A percentile compares a stretch with the other conserved stretches of the same genome.
These are phyloP conservation scores for Andricus quercusramuli DNA, from an alignment of 2,888 invertebrate genomes.

Conservation along the genomic window DNA sequence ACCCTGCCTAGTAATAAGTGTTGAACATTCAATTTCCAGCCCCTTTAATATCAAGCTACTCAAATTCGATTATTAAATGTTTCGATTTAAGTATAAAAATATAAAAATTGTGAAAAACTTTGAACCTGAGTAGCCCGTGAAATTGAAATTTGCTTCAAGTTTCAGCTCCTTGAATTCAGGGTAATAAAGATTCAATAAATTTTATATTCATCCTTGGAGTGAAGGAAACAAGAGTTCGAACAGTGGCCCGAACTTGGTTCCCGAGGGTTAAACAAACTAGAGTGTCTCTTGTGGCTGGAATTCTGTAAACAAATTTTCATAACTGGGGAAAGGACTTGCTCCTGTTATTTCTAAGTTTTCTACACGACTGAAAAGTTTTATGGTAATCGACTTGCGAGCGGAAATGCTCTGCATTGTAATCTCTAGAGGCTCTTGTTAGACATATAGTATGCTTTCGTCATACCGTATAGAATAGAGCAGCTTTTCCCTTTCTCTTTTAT, in stretches of 20 bases:
- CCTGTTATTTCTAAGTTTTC: background rate
- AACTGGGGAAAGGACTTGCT: background rate
- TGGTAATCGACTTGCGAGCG: background rate
- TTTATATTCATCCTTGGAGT: background rate
- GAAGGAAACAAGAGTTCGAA: slow-evolving; percentile 1
- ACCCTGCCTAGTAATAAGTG: no score
- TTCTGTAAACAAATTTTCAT: background rate
- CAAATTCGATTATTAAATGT: no score
- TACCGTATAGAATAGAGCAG: background rate
- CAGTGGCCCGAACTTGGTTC: background rate
- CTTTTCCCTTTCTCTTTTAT: background rate
- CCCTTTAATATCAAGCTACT: no score
- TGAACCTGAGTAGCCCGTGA: background rate
- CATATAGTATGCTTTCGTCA: slow-evolving; percentile 1
- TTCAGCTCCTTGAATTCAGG: background rate
- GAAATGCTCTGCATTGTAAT: background rate
- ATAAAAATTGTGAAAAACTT: no score
- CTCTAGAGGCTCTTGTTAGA: background rate
- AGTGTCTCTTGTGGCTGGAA: background rate
- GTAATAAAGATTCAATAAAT: background rate
- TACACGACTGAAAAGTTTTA: background rate
- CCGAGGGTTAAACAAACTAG: background rate
- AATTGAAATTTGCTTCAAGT: background rate
- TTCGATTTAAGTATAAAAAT: no score
- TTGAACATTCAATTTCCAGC: no score